Base-by-base conservation (phyloP, 2,113 vertebrate genomes). In the Notothenia coriiceps region DNA sequence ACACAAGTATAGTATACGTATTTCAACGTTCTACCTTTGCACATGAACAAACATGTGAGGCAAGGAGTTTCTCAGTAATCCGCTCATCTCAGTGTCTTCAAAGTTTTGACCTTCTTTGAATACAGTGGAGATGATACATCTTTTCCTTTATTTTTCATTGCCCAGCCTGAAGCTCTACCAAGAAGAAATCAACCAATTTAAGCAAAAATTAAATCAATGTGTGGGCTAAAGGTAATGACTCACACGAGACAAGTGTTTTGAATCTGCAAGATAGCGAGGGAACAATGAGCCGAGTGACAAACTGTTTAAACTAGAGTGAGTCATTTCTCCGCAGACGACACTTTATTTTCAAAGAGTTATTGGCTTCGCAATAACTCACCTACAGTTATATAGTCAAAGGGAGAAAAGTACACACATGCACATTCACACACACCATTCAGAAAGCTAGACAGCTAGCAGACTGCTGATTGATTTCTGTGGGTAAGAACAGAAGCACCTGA, bases 401-500 rank as follows among this genome's bases (percentile, higher is more conserved):
- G 65, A 80, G 61, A 83, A n/a, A 70, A 29, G 35, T 3, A 61
- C 52, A 72, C 15, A 51, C 64, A 76, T 59, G 46, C 60, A 44
- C 9, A 43, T 25, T 55, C 73, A 47, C 29, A 40, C 62, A 62
- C 52, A 57, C 49, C 11, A 84, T 80, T 86, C 51, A 86, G 25
- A 4, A 46, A 55, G 70, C 15, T 10, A 83, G 88, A 88, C 87
- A 89, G 20, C 50, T 17, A 90, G 61, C 79, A 87, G 79, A 86
- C 88, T 91, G 88, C 57, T 91, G 89, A 91, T 83, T 87, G 86
- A 88, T 91, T 86, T 83, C 84, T 85, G 74, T 57, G 69, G 64
- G 33, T 83, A 71, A 52, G 70, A 89, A 86, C 83, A 86, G 82
- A 83, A 86, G 79, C 83, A 91, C 90, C 89, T 93, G 90, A 92